Percentiles rank a stretch among this genome's conserved stretches.
Conservation (phyloP, 2,797 vertebrate genomes). For the Lacerta bilineata region DNA sequence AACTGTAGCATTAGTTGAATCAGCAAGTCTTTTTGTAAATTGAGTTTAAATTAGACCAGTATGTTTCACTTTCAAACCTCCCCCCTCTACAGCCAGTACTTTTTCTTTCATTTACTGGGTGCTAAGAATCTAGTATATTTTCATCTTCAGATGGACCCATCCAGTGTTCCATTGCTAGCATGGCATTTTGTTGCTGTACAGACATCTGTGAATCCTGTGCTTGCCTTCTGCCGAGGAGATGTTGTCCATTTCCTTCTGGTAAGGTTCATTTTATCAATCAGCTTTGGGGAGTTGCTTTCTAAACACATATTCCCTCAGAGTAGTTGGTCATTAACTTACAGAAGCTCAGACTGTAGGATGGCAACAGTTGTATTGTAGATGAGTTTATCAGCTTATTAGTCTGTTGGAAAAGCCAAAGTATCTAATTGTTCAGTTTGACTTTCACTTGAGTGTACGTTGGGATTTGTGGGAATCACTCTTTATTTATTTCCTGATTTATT, state of each 20-base stretch:
- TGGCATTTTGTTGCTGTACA: conserved; percentile 97
- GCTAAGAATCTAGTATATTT: conserved; percentile 33
- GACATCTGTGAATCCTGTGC: conserved; percentile 90
- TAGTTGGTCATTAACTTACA: background rate
- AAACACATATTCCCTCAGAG: background rate
- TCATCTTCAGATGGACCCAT: conserved; percentile 88
- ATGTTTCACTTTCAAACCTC: background rate
- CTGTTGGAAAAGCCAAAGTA: background rate
- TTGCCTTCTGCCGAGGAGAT: conserved; percentile 96
- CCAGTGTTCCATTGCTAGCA: conserved; percentile 93
- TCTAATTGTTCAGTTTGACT: background rate
- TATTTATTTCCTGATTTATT: background rate
- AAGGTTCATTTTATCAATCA: conserved; percentile 56
- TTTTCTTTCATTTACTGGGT: background rate
- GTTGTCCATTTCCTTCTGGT: conserved; percentile 95
- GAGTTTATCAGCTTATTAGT: background rate
- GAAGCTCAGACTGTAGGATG: background rate
- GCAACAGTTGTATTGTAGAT: background rate
- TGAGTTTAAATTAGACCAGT: background rate
- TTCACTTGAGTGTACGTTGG: background rate
- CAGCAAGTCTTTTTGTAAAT: background rate
- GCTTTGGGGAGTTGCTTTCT: conserved; percentile 5
- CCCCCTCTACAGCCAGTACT: background rate
- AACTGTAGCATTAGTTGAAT: background rate
- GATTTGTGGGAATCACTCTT: background rate